Evolutionary conservation across 2,797 vertebrate genomes (phyloP).

Genomic region (Craterocephalus amniculus): DNA sequence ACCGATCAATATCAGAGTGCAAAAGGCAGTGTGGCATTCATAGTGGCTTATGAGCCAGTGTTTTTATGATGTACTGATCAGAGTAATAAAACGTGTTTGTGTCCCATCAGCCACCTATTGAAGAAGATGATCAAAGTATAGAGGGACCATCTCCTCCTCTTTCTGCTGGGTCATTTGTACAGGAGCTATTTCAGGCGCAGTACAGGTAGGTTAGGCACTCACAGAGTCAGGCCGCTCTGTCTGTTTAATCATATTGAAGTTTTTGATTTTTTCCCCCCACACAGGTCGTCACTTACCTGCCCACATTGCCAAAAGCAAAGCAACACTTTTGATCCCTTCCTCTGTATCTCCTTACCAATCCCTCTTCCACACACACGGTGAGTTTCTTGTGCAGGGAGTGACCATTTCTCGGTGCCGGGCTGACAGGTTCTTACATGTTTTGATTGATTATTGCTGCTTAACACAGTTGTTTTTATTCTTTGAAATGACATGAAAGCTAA

Average conservation of each 20-base stretch:
- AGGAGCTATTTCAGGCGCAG: conserved; percentile 98
- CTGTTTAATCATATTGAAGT: conserved; percentile 15
- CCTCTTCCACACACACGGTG: conserved; percentile 95
- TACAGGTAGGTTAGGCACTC: conserved; percentile 85
- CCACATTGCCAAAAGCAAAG: conserved; percentile 99
- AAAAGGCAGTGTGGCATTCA: neutral
- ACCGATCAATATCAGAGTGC: neutral
- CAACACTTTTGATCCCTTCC: conserved; percentile 98
- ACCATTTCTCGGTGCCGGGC: neutral
- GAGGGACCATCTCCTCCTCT: conserved; percentile 92
- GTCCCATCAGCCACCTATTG: conserved; percentile 86
- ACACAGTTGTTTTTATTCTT: conserved; percentile 1
- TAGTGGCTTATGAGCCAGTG: conserved; percentile 6
- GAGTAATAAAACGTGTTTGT: conserved; percentile 29
- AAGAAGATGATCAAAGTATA: conserved; percentile 87
- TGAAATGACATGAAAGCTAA: neutral
- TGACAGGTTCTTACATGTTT: conserved; percentile 30
- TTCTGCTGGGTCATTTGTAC: conserved; percentile 93
- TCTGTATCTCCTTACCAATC: conserved; percentile 98
- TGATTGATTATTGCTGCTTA: conserved; percentile 3
- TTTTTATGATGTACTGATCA: conserved; percentile 15
- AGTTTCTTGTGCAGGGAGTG: conserved; percentile 59
- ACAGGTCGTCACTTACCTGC: conserved; percentile 96
- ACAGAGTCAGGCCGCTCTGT: neutral
- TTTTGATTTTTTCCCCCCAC: conserved; percentile 4